Percentiles rank a stretch among this genome's conserved stretches.
phyloP scores from a whole-genome alignment of 2,797 vertebrate genomes.

The Crocodylus rhombifer region DNA sequence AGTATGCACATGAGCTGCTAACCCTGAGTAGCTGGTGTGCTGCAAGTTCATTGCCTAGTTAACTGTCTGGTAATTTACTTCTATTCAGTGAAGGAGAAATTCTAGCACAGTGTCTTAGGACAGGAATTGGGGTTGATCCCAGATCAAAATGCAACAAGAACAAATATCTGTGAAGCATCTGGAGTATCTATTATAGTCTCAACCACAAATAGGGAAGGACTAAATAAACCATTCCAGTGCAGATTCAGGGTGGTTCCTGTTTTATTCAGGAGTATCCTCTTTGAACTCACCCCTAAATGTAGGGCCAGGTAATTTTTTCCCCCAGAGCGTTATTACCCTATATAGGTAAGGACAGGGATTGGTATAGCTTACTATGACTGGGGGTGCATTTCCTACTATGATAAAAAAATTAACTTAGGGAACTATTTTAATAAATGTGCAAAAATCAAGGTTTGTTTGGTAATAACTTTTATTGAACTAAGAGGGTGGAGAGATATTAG shows the following conservation, averaged over 20 bases:
- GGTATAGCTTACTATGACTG: neutral
- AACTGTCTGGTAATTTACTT: neutral
- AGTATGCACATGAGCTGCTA: no score
- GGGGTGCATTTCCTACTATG: neutral
- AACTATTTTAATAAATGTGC: neutral
- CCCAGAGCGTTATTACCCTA: neutral
- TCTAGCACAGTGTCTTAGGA: neutral
- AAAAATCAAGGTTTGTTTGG: no score
- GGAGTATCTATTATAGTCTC: neutral
- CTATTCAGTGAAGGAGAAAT: neutral
- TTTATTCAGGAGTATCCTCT: neutral
- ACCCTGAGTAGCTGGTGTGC: no score
- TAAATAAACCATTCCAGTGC: neutral
- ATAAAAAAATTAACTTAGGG: accelerated
- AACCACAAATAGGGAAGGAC: neutral
- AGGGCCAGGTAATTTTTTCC: neutral
- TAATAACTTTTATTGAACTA: no score
- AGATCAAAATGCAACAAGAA: neutral
- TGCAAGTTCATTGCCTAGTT: no score
- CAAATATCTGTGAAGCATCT: neutral
- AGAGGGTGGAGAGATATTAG: no score
- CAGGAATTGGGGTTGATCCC: neutral
- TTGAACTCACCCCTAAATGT: neutral
- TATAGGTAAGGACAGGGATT: neutral
- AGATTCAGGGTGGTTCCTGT: neutral